These are phyloP conservation scores for Phaonia tiefii DNA, from an alignment of 2,888 invertebrate species.

Conservation along the genomic window DNA sequence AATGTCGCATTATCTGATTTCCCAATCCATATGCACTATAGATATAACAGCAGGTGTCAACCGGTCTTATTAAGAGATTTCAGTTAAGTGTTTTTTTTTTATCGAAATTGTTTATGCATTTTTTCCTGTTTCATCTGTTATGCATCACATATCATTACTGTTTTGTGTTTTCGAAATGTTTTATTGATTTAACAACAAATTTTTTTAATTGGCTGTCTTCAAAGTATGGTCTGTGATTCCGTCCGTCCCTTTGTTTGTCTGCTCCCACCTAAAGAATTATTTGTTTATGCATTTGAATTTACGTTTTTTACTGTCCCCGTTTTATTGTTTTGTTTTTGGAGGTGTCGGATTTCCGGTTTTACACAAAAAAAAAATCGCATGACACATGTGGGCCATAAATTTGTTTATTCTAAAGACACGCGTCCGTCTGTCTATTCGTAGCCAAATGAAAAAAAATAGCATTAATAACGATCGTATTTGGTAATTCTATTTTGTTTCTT, in stretches of 20 bases:
- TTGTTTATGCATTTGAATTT: too few relatives aligned
- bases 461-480: conserved; percentile 22
- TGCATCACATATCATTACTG: too few relatives aligned
- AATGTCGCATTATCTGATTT: too few relatives aligned
- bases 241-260: background rate
- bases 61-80: too few relatives aligned
- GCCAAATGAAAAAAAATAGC: background rate
- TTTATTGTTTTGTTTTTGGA: conserved; percentile 35
- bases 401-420: conserved; percentile 10
- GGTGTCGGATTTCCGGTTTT: conserved; percentile 61
- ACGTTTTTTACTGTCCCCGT: too few relatives aligned
- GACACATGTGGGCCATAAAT: conserved; percentile 56
- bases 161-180: too few relatives aligned
- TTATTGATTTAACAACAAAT: too few relatives aligned
- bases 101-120: background rate
- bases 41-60: too few relatives aligned
- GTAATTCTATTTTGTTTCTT: conserved; percentile 13
- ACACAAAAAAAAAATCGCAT: conserved; percentile 40
- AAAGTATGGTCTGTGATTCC: background rate
- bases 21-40: too few relatives aligned
- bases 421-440: background rate
- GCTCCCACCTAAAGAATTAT: background rate
- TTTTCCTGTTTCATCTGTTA: background rate
- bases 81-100: background rate
- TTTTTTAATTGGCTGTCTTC: background rate